Evolutionary conservation across 1,140 invertebrate species (phyloP), one percentile per base, ranked within the genome.

Genomic region (Trissolcus basalis): DNA sequence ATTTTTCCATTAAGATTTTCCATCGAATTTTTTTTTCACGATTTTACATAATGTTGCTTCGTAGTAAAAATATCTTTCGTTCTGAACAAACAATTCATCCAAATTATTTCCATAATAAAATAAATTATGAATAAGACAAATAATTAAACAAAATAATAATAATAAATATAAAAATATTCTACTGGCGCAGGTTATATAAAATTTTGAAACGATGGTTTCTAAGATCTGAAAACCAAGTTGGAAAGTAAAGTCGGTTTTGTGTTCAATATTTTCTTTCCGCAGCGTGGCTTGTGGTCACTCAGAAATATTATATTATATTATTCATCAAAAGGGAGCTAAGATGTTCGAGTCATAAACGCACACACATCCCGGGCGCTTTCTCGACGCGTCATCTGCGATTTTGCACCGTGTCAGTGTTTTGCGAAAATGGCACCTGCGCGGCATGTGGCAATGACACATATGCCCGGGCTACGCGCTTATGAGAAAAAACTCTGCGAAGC

Each of bases 321-420:
- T 65, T 64, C 60, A 49, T 60, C 55, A 60, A 56, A 73, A 61
- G 12, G 36, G 55, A 54, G 36, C 44, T 50, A 68, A 68, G 59
- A 64, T 64, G 53, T 27, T 27, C 6, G 19, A 27, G 64, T 69
- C 14, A 59, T 59, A 59, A 59, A 69, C 43, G 59, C 12, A n/a
- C 36, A 13, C 36, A 59, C 48, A 44, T 63, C 53, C 53, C 32
- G 53, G n/a, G 51, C 67, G 48, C 68, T 74, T 55, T 27, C 19
- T 27, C 45, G 61, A 12, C n/a, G 64, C 64, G 72, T 75, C 72
- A 75, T 75, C 72, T 74, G 71, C 53, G 45, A 68, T 54, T 74
- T 63, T 50, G 58, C 12, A 53, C 12, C 51, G 8, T 49, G 45
- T 68, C 16, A 64, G 53, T 51, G 51, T 64, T 75, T 75, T 54